Percentiles rank a stretch among this genome's conserved stretches.
These are phyloP conservation scores for Lycia hirtaria DNA, from an alignment of 2,888 invertebrate species.

Conservation along the genomic window DNA sequence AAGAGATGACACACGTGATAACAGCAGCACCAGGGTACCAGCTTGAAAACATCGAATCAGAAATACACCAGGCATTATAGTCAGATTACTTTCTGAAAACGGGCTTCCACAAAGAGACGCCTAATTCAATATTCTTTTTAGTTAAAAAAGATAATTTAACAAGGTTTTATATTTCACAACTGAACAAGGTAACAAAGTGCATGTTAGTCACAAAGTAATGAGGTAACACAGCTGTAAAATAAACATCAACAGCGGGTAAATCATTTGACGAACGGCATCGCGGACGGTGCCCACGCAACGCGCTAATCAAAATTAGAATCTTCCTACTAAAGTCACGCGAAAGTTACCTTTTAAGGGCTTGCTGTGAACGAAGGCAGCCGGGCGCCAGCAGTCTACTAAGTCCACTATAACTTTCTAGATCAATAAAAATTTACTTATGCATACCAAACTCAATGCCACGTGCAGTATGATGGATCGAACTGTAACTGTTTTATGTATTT, in stretches of 20 bases:
- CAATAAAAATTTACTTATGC: slow-evolving; percentile 73
- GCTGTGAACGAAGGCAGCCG: slow-evolving; percentile 22
- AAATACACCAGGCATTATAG: no score
- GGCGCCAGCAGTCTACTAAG: slow-evolving; percentile 26
- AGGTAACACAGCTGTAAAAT: slow-evolving; percentile 55
- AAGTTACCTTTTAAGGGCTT: slow-evolving; percentile 50
- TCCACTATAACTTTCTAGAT: slow-evolving; percentile 55
- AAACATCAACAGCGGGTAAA: slow-evolving; percentile 64
- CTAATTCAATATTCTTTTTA: no score
- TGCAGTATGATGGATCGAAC: slow-evolving; percentile 59
- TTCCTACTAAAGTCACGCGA: slow-evolving; percentile 68
- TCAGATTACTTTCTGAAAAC: no score
- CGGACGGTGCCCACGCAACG: slow-evolving; percentile 68
- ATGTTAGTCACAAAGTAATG: slow-evolving; percentile 15
- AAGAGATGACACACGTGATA: no score
- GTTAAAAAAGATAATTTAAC: no score
- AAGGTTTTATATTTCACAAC: neutral
- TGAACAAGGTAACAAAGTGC: neutral
- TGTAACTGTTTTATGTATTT: slow-evolving; percentile 16
- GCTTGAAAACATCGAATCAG: no score
- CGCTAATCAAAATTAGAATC: slow-evolving; percentile 76
- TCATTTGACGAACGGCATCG: slow-evolving; percentile 70
- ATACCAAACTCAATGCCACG: slow-evolving; percentile 57
- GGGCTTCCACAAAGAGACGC: no score
- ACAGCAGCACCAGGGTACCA: no score